Percentiles rank a stretch among this genome's conserved stretches.
phyloP scores from a whole-genome alignment of 2,113 vertebrate genomes.

The Ameiurus melas region DNA sequence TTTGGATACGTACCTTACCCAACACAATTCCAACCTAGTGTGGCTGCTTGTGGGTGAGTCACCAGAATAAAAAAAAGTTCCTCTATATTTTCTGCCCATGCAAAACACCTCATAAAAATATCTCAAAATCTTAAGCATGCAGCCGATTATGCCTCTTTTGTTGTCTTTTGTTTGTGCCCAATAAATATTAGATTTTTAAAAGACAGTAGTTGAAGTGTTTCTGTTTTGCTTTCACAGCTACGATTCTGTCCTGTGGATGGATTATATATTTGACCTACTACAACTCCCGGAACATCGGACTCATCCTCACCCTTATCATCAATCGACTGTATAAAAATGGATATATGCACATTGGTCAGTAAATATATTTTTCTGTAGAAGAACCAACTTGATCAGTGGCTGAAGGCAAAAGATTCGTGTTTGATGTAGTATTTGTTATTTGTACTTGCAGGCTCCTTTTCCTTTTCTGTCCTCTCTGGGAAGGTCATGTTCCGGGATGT shows the following conservation, averaged over 20 bases:
- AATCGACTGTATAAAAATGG: conserved; percentile 97
- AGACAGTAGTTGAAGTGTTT: not conserved
- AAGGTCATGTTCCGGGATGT: conserved; percentile 99
- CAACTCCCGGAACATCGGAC: conserved; percentile 97
- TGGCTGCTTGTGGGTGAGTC: conserved; percentile 94
- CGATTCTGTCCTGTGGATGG: conserved; percentile 99
- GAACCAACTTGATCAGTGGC: not conserved
- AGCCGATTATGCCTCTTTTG: no score
- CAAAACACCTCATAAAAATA: not conserved
- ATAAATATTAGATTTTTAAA: not conserved
- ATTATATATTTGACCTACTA: conserved; percentile 99
- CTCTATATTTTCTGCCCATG: not conserved
- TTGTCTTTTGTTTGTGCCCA: not conserved
- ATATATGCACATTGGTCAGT: conserved; percentile 97
- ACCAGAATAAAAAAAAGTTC: not conserved
- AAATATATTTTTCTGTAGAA: not conserved
- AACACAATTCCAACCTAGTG: conserved; percentile 93
- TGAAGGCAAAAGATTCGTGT: not conserved
- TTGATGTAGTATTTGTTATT: conserved; percentile 12
- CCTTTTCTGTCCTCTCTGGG: conserved; percentile 96
- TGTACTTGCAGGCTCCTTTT: conserved; percentile 85
- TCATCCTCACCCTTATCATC: conserved; percentile 93
- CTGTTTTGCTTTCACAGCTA: conserved; percentile 79
- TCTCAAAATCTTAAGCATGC: not conserved
- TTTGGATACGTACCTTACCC: conserved; percentile 86